phyloP scores from a whole-genome alignment of 1,140 invertebrate species.

The Brachionus koreanus region DNA sequence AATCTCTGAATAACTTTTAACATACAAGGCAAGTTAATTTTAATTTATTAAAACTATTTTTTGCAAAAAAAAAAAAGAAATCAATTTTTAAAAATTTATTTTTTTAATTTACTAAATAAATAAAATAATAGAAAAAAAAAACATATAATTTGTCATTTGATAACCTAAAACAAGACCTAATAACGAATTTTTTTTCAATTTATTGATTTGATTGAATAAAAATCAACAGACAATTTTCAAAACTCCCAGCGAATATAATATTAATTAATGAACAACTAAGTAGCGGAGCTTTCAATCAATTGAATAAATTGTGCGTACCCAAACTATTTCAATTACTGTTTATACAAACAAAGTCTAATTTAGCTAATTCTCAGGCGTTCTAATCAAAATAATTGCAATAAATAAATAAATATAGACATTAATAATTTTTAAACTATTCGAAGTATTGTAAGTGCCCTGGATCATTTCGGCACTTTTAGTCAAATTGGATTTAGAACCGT shows the following conservation, averaged over 20 bases:
- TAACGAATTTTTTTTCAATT: background rate
- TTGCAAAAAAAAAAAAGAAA: background rate
- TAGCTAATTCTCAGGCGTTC: background rate
- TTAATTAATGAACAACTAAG: background rate
- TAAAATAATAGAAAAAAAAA: background rate
- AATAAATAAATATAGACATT: background rate
- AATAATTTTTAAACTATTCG: background rate
- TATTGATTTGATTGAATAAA: background rate
- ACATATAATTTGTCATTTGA: background rate
- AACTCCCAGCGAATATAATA: background rate
- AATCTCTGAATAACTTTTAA: too few species aligned
- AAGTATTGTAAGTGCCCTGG: background rate
- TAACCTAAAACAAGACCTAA: background rate
- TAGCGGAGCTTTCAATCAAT: background rate
- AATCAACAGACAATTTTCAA: background rate
- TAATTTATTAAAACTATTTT: background rate
- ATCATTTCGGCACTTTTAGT: slow-evolving; percentile 15
- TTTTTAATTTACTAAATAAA: background rate
- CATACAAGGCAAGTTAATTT: too few species aligned
- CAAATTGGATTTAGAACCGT: background rate
- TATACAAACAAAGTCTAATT: background rate
- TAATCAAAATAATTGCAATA: background rate
- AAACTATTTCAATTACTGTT: background rate
- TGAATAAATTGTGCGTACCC: background rate
- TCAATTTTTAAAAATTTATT: background rate